Conservation (phyloP, 1,140 invertebrate genomes). For the Harlomillsia oculata region DNA sequence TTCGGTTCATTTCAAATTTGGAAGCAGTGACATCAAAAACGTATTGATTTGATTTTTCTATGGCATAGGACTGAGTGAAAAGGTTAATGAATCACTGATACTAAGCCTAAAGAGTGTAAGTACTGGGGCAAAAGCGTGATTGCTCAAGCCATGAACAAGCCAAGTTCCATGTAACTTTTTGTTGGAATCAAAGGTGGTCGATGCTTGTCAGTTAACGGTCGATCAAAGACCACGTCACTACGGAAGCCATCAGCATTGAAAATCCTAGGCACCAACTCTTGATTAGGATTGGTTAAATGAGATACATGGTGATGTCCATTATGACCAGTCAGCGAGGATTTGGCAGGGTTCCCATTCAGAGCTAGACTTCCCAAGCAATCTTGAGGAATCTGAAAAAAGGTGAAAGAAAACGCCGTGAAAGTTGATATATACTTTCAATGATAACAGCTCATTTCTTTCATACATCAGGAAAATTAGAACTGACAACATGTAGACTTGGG, state of each 20-base stretch:
- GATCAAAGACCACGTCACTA: slow-evolving; percentile 19
- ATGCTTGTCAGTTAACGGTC: slow-evolving; percentile 20
- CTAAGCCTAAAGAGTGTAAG: too few species aligned
- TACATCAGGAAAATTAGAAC: too few species aligned
- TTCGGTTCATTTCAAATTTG: too few species aligned
- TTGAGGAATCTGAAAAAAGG: slow-evolving; percentile 19
- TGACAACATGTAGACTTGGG: too few species aligned
- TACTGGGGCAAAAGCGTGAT: too few species aligned
- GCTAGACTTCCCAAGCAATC: slow-evolving; percentile 24
- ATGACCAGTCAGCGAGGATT: slow-evolving; percentile 4
- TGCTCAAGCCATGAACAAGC: slow-evolving; percentile 23
- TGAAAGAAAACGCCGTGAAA: background rate
- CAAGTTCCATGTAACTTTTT: slow-evolving; percentile 28
- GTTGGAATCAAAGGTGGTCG: slow-evolving; percentile 21
- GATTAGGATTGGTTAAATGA: background rate
- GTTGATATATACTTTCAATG: too few species aligned
- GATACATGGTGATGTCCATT: slow-evolving; percentile 10
- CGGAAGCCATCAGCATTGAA: slow-evolving; percentile 21
- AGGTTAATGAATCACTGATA: too few species aligned
- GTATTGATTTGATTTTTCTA: too few species aligned
- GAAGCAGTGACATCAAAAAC: too few species aligned
- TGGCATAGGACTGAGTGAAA: too few species aligned
- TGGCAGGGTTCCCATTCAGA: slow-evolving; percentile 15
- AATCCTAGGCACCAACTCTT: slow-evolving; percentile 11
- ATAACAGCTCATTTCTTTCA: too few species aligned